Conservation (phyloP, 2,113 vertebrate species). For the Nothoprocta pentlandii region DNA sequence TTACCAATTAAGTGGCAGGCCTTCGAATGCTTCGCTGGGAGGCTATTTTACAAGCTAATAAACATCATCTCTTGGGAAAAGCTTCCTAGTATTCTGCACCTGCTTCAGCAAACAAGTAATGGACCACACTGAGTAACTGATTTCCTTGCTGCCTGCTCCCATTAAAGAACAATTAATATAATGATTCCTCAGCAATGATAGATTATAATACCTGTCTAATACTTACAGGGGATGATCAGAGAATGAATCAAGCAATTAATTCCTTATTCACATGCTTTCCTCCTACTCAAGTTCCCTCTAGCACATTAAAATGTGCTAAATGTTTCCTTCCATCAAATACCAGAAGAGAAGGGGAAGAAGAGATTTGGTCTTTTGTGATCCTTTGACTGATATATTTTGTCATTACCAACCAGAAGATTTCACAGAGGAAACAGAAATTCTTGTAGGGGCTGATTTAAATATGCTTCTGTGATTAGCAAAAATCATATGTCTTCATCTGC, state of each 20-base stretch:
- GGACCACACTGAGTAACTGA: not conserved
- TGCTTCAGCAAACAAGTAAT: not conserved
- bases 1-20: not conserved
- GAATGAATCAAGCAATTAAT: conserved; percentile 36
- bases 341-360: not conserved
- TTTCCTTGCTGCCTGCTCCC: conserved; percentile 14
- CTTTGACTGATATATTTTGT: not conserved
- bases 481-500: not conserved
- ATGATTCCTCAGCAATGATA: not conserved
- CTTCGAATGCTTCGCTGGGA: not conserved
- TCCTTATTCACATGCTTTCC: not conserved
- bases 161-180: conserved; percentile 35
- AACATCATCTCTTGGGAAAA: not conserved
- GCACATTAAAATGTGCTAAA: not conserved
- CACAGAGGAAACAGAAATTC: fast-evolving
- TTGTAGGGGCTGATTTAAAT: not conserved
- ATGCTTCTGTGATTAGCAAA: not conserved
- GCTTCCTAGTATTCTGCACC: not conserved
- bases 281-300: not conserved
- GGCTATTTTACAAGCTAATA: conserved; percentile 30
- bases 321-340: not conserved
- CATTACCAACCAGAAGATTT: not conserved
- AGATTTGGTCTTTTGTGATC: not conserved
- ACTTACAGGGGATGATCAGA: not conserved
- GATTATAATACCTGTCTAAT: conserved; percentile 35